Percentiles rank a stretch among this genome's conserved stretches.
These are phyloP conservation scores for Agraylea sexmaculata DNA, from an alignment of 1,140 invertebrate genomes.

Conservation along the genomic window DNA sequence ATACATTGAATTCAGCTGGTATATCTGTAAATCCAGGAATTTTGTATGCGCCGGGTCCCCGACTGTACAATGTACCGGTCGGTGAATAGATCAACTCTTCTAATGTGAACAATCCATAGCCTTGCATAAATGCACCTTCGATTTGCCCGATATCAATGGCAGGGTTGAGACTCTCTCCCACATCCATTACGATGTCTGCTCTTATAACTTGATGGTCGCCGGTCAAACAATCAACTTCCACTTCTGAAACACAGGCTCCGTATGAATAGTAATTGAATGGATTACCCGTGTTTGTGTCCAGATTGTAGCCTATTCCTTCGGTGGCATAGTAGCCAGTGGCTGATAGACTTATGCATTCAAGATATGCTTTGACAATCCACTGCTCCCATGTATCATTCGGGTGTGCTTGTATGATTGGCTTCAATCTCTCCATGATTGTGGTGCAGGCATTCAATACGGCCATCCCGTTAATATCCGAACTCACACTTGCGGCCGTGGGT, in stretches of 20 bases:
- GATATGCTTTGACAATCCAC: slow-evolving; percentile 73
- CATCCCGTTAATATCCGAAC: slow-evolving; percentile 92
- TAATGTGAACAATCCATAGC: slow-evolving; percentile 82
- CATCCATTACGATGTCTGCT: slow-evolving; percentile 93
- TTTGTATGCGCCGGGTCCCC: slow-evolving; percentile 89
- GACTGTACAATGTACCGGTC: slow-evolving; percentile 64
- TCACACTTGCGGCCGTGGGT: slow-evolving; percentile 80
- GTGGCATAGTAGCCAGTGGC: slow-evolving; percentile 78
- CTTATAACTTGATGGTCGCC: slow-evolving; percentile 77
- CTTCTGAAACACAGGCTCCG: slow-evolving; percentile 66
- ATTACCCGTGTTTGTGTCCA: slow-evolving; percentile 54
- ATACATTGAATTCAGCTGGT: slow-evolving; percentile 85
- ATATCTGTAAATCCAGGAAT: slow-evolving; percentile 84
- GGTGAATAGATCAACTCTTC: slow-evolving; percentile 83
- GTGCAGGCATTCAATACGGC: slow-evolving; percentile 81
- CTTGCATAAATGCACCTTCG: slow-evolving; percentile 89
- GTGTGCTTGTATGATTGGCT: slow-evolving; percentile 63
- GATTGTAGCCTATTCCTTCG: slow-evolving; percentile 68
- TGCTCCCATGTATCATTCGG: slow-evolving; percentile 77
- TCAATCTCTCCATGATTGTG: slow-evolving; percentile 60
- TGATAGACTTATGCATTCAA: slow-evolving; percentile 68
- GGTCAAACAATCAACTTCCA: slow-evolving; percentile 80
- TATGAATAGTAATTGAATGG: slow-evolving; percentile 74
- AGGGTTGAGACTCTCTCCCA: slow-evolving; percentile 82
- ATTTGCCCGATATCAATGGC: slow-evolving; percentile 94